A percentile compares a stretch with the other conserved stretches of the same genome.
Conservation (phyloP, 1,140 invertebrate species). For the Lasaia peninsularis region DNA sequence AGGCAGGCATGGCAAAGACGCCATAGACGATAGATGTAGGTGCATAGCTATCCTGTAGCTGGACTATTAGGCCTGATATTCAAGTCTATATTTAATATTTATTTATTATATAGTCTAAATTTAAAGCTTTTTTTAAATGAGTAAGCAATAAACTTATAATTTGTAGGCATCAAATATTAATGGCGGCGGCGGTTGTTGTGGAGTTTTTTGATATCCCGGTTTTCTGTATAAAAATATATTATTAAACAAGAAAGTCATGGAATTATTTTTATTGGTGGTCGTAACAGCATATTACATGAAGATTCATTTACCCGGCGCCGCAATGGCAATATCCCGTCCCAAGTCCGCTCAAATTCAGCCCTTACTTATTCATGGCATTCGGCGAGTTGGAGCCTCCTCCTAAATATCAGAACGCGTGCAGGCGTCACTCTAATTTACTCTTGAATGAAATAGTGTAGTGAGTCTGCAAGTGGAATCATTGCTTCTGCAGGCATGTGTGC, state of each 20-base stretch:
- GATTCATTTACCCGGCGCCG: constrained; percentile 31
- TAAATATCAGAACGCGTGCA: constrained; percentile 5
- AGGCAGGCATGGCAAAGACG: too few relatives aligned
- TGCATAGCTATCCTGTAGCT: too few relatives aligned
- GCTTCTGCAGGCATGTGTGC: not conserved
- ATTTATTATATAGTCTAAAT: too few relatives aligned
- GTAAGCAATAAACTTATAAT: too few relatives aligned
- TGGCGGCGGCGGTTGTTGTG: too few relatives aligned
- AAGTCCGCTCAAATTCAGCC: constrained; percentile 43
- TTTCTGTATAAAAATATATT: not conserved
- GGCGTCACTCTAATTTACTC: not conserved
- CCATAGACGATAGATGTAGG: too few relatives aligned
- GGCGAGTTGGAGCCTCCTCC: constrained; percentile 17
- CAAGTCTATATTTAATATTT: too few relatives aligned
- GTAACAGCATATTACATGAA: constrained; percentile 27
- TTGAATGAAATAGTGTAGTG: not conserved
- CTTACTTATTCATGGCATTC: constrained; percentile 61
- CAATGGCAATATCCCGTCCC: constrained; percentile 39
- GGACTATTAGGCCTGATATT: too few relatives aligned
- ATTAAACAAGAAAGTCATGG: not conserved
- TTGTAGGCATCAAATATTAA: too few relatives aligned
- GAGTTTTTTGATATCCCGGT: too few relatives aligned
- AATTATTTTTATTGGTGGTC: constrained; percentile 1
- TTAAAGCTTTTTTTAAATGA: too few relatives aligned
- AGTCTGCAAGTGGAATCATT: not conserved